Percentiles rank a stretch among this genome's conserved stretches.
Conservation (phyloP, 2,888 invertebrate species). For the Platycheirus albimanus region DNA sequence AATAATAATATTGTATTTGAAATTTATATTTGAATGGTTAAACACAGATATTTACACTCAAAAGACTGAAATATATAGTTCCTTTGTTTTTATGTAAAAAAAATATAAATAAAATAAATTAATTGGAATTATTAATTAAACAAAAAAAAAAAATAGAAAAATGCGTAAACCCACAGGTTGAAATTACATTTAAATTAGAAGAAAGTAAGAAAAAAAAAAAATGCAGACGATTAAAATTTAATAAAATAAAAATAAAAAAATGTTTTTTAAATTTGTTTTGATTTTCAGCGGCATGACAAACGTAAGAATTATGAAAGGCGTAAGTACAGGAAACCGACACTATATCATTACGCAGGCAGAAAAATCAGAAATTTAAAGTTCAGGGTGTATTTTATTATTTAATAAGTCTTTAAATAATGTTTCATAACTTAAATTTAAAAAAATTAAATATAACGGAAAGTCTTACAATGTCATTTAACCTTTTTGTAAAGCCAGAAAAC, state of each 20-base stretch:
- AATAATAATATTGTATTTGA: conserved; percentile 75
- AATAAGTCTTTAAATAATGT: no score
- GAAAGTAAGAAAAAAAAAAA: conserved; percentile 58
- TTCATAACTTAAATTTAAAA: no score
- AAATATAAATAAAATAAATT: conserved; percentile 79
- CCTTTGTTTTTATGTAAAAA: conserved; percentile 83
- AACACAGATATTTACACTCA: conserved; percentile 80
- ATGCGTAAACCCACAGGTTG: conserved; percentile 75
- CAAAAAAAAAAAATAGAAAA: conserved; percentile 75
- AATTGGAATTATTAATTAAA: conserved; percentile 79
- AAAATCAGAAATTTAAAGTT: no score
- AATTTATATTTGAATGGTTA: conserved; percentile 76
- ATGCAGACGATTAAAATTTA: conserved; percentile 63
- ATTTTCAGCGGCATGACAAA: no score
- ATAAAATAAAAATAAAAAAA: conserved; percentile 57
- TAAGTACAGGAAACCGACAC: no score
- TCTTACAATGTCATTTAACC: no score
- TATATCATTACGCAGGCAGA: no score
- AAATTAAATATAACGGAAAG: no score
- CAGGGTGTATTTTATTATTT: no score
- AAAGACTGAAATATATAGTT: conserved; percentile 83
- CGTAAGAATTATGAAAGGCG: no score
- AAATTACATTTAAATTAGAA: conserved; percentile 65
- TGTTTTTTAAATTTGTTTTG: no score
- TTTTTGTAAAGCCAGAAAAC: no score